phyloP scores from a whole-genome alignment of 2,888 invertebrate species.

The Pegoplata infirma region DNA sequence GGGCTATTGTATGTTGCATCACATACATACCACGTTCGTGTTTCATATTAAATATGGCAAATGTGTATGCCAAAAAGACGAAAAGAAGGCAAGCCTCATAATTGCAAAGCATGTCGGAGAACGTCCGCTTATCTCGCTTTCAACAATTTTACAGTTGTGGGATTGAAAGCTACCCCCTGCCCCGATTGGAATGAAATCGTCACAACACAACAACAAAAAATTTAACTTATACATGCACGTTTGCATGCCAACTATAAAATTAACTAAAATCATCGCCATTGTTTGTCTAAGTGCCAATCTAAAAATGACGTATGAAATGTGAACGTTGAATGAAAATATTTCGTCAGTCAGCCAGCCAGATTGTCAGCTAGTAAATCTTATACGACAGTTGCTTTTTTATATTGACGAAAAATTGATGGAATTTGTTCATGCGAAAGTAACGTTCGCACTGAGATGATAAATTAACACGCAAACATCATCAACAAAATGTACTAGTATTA shows the following conservation, averaged over 20 bases:
- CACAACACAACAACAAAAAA: conserved; percentile 13
- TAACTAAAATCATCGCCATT: neutral
- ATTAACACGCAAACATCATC: too few relatives aligned
- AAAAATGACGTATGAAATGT: neutral
- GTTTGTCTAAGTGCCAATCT: conserved; percentile 1
- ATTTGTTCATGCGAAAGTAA: too few relatives aligned
- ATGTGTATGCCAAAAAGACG: too few relatives aligned
- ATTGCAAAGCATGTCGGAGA: conserved; percentile 20
- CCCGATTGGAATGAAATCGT: conserved; percentile 20
- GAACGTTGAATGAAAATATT: neutral
- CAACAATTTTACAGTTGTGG: conserved; percentile 21
- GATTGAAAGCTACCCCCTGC: conserved; percentile 3
- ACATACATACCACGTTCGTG: too few relatives aligned
- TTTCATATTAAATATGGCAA: too few relatives aligned
- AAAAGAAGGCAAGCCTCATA: conserved; percentile 19
- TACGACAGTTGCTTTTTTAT: too few relatives aligned
- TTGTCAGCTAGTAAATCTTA: neutral
- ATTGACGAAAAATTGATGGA: too few relatives aligned
- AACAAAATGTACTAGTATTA: too few relatives aligned
- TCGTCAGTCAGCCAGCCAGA: neutral
- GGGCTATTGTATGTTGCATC: too few relatives aligned
- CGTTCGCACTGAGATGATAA: too few relatives aligned
- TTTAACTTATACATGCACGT: conserved; percentile 35
- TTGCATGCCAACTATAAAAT: conserved; percentile 24
- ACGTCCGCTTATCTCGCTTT: neutral